phyloP scores from a whole-genome alignment of 1,140 invertebrate genomes.

The Heliconius himera region DNA sequence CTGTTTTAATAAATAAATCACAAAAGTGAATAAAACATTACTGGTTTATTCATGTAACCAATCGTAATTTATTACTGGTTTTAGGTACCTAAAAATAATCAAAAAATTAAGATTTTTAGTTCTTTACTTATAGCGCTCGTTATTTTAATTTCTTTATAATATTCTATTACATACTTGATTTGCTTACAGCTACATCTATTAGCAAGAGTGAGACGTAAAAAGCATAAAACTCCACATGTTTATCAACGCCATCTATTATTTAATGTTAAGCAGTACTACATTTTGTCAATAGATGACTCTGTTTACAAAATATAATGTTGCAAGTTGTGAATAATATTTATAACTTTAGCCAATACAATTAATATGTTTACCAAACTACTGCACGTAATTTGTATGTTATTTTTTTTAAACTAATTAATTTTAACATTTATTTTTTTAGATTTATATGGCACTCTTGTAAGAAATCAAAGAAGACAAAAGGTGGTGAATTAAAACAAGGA shows the following conservation, averaged over 20 bases:
- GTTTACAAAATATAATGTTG: not conserved
- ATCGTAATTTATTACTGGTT: too few species aligned
- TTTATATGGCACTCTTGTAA: conserved; percentile 75
- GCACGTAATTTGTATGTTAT: not conserved
- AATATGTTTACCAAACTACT: too few species aligned
- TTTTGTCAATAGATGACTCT: not conserved
- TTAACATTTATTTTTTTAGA: conserved; percentile 40
- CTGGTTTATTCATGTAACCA: too few species aligned
- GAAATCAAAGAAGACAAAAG: conserved; percentile 52
- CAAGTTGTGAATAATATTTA: not conserved
- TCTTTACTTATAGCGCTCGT: too few species aligned
- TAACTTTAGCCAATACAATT: too few species aligned
- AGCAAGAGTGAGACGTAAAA: not conserved
- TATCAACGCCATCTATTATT: not conserved
- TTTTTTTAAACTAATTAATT: not conserved
- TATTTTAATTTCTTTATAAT: too few species aligned
- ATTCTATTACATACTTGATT: too few species aligned
- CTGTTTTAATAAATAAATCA: too few species aligned
- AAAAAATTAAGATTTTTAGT: too few species aligned
- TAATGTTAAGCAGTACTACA: not conserved
- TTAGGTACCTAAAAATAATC: too few species aligned
- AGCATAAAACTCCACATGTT: not conserved
- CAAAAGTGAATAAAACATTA: too few species aligned
- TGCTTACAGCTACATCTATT: not conserved
- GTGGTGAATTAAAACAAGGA: conserved; percentile 54